A percentile compares a stretch with the other conserved stretches of the same genome.
These are phyloP conservation scores for Murina feae DNA, from an alignment of 2,113 vertebrate genomes.

Conservation along the genomic window DNA sequence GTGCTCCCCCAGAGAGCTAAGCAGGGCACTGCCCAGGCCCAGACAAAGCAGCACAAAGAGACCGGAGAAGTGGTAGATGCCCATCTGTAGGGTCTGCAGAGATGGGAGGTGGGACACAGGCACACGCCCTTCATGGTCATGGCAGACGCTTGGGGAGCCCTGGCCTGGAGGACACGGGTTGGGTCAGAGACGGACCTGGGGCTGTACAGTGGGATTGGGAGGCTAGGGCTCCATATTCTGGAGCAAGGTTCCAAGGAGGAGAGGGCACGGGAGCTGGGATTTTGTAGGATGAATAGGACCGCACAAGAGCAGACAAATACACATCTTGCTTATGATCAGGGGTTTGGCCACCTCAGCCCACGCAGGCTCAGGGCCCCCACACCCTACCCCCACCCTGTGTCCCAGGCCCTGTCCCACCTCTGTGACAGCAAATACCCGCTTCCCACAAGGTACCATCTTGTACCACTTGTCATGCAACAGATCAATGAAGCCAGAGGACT, in stretches of 20 bases:
- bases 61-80: slow-evolving; percentile 92
- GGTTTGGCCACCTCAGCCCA: background rate
- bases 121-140: fast-evolving
- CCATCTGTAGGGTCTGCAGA: slow-evolving; percentile 92
- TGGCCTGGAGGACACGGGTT: too few species aligned
- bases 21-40: slow-evolving; percentile 88
- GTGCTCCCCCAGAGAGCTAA: slow-evolving; percentile 88
- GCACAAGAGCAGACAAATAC: background rate
- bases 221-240: background rate
- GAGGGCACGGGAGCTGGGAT: background rate
- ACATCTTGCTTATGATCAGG: background rate
- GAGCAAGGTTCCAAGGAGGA: background rate
- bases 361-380: fast-evolving
- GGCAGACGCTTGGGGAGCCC: background rate
- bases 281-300: background rate
- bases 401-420: slow-evolving; percentile 80
- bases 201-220: background rate
- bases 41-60: slow-evolving; percentile 91
- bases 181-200: background rate
- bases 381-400: fast-evolving
- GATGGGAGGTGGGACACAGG: fast-evolving
- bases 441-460: slow-evolving; percentile 94
- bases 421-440: slow-evolving; percentile 89
- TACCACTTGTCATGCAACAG: slow-evolving; percentile 96
- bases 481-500: slow-evolving; percentile 92